Evolutionary conservation across 2,888 invertebrate species (phyloP).

Genomic region (Drosophila kuntzei): DNA sequence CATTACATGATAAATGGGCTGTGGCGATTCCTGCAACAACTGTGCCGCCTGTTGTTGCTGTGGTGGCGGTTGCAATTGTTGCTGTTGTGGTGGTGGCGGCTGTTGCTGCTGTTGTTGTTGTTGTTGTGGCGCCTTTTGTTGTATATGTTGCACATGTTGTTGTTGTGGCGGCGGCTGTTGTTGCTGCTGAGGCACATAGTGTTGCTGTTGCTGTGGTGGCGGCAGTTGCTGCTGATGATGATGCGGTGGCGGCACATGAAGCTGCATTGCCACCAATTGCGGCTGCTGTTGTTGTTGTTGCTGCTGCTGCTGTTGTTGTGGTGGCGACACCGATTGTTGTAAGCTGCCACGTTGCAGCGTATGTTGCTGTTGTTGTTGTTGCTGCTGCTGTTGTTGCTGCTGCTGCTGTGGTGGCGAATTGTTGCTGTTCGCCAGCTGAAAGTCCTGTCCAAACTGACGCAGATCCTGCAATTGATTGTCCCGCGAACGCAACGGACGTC

Average conservation of each 20-base stretch:
- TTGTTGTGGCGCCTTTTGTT: slow-evolving; percentile 58
- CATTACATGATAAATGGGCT: slow-evolving; percentile 68
- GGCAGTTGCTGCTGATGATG: slow-evolving; percentile 73
- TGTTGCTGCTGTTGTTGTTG: slow-evolving; percentile 69
- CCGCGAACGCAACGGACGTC: slow-evolving; percentile 82
- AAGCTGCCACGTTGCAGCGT: slow-evolving; percentile 56
- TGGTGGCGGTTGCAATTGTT: slow-evolving; percentile 45
- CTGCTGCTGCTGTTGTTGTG: slow-evolving; percentile 69
- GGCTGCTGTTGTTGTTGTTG: slow-evolving; percentile 79
- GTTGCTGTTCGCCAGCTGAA: slow-evolving; percentile 87
- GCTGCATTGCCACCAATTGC: slow-evolving; percentile 59
- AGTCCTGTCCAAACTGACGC: slow-evolving; percentile 92
- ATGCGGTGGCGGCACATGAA: slow-evolving; percentile 77
- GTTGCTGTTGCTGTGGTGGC: slow-evolving; percentile 61
- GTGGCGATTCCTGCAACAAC: slow-evolving; percentile 56
- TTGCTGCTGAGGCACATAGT: slow-evolving; percentile 80
- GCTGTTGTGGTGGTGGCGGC: slow-evolving; percentile 50
- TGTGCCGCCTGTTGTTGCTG: slow-evolving; percentile 18
- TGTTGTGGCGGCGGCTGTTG: slow-evolving; percentile 62
- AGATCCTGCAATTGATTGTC: slow-evolving; percentile 87
- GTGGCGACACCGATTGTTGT: slow-evolving; percentile 60
- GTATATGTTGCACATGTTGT: slow-evolving; percentile 59
- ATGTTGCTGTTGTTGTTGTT: slow-evolving; percentile 77
- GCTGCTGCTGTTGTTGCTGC: slow-evolving; percentile 64
- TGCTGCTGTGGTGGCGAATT: slow-evolving; percentile 81